phyloP scores from a whole-genome alignment of 2,888 invertebrate genomes.

The Campoletis raptor region DNA sequence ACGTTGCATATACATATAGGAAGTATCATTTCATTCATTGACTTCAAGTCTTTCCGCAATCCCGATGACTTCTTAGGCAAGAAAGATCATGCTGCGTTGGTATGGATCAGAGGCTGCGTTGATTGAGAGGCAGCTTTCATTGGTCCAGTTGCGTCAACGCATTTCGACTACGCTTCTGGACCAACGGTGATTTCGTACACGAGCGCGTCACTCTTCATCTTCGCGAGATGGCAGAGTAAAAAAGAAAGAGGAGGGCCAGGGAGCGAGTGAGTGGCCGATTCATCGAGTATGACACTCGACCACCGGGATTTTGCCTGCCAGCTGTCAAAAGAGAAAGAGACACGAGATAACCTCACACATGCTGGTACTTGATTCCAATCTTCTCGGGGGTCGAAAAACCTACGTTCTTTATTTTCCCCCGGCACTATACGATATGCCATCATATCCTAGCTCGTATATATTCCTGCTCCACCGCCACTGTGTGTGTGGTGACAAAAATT shows the following conservation, averaged over 20 bases:
- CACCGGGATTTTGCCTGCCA: conserved; percentile 68
- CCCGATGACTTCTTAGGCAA: conserved; percentile 2
- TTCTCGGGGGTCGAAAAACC: conserved; percentile 54
- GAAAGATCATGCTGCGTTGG: background rate
- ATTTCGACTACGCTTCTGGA: conserved; percentile 40
- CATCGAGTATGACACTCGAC: conserved; percentile 67
- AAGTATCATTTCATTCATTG: conserved; percentile 30
- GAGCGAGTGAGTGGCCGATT: conserved; percentile 44
- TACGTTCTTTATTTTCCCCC: conserved; percentile 18
- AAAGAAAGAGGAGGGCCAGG: conserved; percentile 29
- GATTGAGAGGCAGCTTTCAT: conserved; percentile 15
- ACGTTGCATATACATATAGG: background rate
- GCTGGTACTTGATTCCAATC: conserved; percentile 64
- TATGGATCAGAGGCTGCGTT: background rate
- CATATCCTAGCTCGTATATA: conserved; percentile 21
- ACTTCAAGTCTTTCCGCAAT: conserved; percentile 21
- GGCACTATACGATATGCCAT: background rate
- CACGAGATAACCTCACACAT: conserved; percentile 19
- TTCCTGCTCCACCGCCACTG: background rate
- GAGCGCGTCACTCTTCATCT: conserved; percentile 68
- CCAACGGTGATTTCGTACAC: conserved; percentile 58
- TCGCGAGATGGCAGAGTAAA: conserved; percentile 28
- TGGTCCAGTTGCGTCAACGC: conserved; percentile 48
- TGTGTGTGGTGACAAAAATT: conserved; percentile 37
- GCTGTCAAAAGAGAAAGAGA: conserved; percentile 60